Evolutionary conservation across 2,113 vertebrate species (phyloP), one percentile per base, ranked within the genome.

Genomic region (Sphaerodactylus townsendi): DNA sequence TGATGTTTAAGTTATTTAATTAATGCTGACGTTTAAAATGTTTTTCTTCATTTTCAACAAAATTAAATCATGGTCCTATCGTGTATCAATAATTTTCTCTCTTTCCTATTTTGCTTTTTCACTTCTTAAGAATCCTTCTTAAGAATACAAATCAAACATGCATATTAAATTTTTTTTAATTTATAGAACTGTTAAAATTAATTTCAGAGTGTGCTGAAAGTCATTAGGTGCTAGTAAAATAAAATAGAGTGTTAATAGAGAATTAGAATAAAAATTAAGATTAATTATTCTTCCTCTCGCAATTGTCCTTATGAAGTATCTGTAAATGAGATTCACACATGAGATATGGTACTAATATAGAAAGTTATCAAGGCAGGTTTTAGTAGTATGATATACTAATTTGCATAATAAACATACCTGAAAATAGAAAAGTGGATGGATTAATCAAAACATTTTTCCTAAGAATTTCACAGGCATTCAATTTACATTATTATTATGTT

Each of bases 151-250:
- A 86, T 56, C 23, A 72, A 86, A 69, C 15, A 25, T 46, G 75
- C 41, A 44, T 46, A 59, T 77, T 39, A 79, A 86, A 88, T 71
- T 48, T 84, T 85, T 86, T 89, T 75, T 82, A 69, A 91, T 81
- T 53, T 74, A 28, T 80, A 62, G 35, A 53, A 59, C 90, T 92
- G 81, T 85, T 90, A 77, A 83, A 91, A 79, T 65, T 50, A 0
- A 0, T 90, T 90, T 73, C 76, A 79, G 74, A 74, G 28, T 64
- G 71, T 41, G 30, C 56, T 17, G 4, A 37, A 41, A 77, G 23
- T 64, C 25, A 62, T 10, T 64, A 25, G 39, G 37, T 17, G 13
- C 25, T 77, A 41, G 21, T 62, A 39, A 62, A 76, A 14, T 53
- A 35, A 53, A 21, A 70, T 53, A 35, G 4, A 21, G 11, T 59